Base-by-base conservation (phyloP, 2,113 vertebrate species). In the Anser cygnoides region DNA sequence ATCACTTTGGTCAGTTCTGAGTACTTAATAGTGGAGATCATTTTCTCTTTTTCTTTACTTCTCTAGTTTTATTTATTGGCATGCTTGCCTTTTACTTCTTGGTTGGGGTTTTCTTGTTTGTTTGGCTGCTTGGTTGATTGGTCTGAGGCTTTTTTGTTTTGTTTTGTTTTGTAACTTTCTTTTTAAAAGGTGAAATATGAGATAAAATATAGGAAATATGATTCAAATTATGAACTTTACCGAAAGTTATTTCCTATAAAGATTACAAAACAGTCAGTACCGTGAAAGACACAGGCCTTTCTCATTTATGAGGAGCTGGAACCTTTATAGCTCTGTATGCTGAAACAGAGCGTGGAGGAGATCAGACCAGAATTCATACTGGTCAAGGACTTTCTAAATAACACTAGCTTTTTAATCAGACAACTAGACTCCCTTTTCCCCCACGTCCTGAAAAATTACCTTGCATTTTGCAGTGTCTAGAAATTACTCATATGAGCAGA, bases 121-220 rank as follows among this genome's bases (percentile, higher is more conserved):
- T 28, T 37, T 62, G 8, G 4, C 74, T 31, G 11, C 7, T 18
- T 12, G 4, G 0, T 2, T 33, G 55, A 49, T 14, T 61, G 18
- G 7, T 46, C 18, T 2, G 15, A 6, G 1, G 3, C 17, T n/a
- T 41, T 10, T 8, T 43, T 22, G 25, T 46, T 76, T 46, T 37
- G 6, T 28, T 29, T 77, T 65, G 16, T 9, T 67, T 10, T 72
- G 8, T 61, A 62, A 11, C 25, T 22, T 37, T 63, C 5, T 55
- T 88, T 78, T 70, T 66, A 52, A 52, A 52, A 37, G 11, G 13
- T 71, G 8, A 78, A 67, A 35, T 44, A 59, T 23, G 46, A 62
- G 17, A 76, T 28, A 67, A 92, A 78, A 63, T 8, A 8, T 13
- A 59, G 63, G 23, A 89, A 82, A 67, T 43, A 59, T 3, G 0